Conservation (phyloP, 1,140 invertebrate species). For the Plodia interpunctella region DNA sequence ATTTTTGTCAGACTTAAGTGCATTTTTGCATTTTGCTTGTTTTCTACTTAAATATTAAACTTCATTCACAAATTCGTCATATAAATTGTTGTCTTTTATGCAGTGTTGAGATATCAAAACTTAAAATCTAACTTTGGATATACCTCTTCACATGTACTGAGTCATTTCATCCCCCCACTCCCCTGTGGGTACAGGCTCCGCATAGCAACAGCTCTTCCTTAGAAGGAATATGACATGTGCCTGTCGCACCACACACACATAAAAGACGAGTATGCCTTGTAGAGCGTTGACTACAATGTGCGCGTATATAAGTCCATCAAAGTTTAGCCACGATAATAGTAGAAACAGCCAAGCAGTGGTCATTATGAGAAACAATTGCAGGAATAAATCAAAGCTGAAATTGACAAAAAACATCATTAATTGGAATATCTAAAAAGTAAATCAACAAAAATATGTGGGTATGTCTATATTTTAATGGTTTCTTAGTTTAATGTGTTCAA, state of each 20-base stretch:
- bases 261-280: slow-evolving; percentile 84
- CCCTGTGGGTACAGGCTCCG: slow-evolving; percentile 80
- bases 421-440: neutral
- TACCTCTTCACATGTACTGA: slow-evolving; percentile 80
- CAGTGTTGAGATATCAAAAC: slow-evolving; percentile 3
- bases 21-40: too few relatives aligned
- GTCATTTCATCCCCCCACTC: slow-evolving; percentile 93
- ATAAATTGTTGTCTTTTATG: slow-evolving; percentile 10
- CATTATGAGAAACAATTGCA: slow-evolving; percentile 85
- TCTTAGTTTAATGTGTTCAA: too few relatives aligned
- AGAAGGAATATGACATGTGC: slow-evolving; percentile 86
- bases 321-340: slow-evolving; percentile 83
- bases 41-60: neutral
- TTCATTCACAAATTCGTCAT: neutral
- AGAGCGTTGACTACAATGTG: slow-evolving; percentile 85
- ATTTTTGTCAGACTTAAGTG: too few relatives aligned
- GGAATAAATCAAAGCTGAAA: slow-evolving; percentile 87
- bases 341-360: slow-evolving; percentile 85
- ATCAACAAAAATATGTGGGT: too few relatives aligned
- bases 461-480: too few relatives aligned
- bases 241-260: slow-evolving; percentile 86
- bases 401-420: neutral
- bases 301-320: slow-evolving; percentile 83
- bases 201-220: slow-evolving; percentile 86
- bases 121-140: slow-evolving; percentile 14